Evolutionary conservation across 2,888 invertebrate species (phyloP), one percentile per base, ranked within the genome.

Genomic region (Ganaspis brasiliensis): DNA sequence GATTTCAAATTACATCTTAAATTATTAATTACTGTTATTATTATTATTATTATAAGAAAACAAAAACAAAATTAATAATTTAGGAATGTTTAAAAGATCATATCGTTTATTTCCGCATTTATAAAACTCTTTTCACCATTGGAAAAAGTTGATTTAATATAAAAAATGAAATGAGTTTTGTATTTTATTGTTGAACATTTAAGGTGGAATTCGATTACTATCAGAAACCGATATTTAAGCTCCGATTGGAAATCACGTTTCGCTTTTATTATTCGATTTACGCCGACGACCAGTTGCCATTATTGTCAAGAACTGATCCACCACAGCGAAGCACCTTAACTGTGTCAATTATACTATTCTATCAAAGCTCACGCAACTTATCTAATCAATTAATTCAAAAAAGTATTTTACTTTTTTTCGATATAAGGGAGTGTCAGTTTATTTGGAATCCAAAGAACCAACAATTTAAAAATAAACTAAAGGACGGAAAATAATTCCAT

Each of bases 221-320:
- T 56, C 21, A 56, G 24, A 56, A 56, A 56, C 21, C 26, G 21
- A 56, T 56, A 56, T 56, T 56, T 14, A 56, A 56, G 56, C 21
- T 56, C 4, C 21, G 10, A 24, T 56, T 56, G 21, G 12, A 56
- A 56, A 56, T 56, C 56, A 56, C 56, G 56, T 56, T 56, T 56
- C 56, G 56, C 56, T 26, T 56, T 56, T 24, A 56, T 56, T 56
- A 56, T 56, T 56, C 56, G 56, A 56, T 56, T 56, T 56, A 24
- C 26, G 56, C 19, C 56, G 24, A 12, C 10, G 24, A 56, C 56
- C 24, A 19, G 12, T 24, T 56, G 56, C 26, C 24, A 56, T 19
- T 16, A 56, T 56, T 56, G 56, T 56, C 56, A 26, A 56, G 56
- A 56, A 56, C 56, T 56, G 56, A 56, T 56, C 56, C 26, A 26